Base-by-base conservation (phyloP, 2,113 vertebrate species). In the Alces alces region DNA sequence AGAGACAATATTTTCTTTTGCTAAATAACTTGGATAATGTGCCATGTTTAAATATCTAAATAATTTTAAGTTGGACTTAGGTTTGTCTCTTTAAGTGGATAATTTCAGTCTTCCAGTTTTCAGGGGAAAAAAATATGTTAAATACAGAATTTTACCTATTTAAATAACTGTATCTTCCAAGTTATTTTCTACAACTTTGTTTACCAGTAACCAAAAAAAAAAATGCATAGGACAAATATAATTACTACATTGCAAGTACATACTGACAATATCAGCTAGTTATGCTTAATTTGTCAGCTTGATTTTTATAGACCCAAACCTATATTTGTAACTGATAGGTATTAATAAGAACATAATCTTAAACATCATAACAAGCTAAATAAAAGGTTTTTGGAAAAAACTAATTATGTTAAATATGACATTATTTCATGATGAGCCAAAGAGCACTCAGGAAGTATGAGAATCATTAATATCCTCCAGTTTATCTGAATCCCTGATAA, bases 121-220 rank as follows among this genome's bases (percentile, higher is more conserved):
- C 13, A 92, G n/a, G 43, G n/a, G 9, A 60, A 70, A 83, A 83
- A 76, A 33, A 28, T 61, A 52, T 6, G 13, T 86, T 84, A 78
- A 87, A 54, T 78, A 73, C 21, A 89, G 50, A 94, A 73, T 89
- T 86, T 85, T 85, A 52, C 12, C 8, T 61, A 57, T 70, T 73
- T 82, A 92, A 47, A 58, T 89, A 80, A 88, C n/a, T 94, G 2
- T 79, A 1, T 82, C 27, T 91, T 52, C 36, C 45, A 85, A 54
- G 12, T 73, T 93, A 82, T 70, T 96, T 97, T 86, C 23, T 96
- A n/a, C 30, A 86, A n/a, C 79, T 90, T 95, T 94, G 28, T 96
- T 70, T 93, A 55, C 23, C 14, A 92, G 14, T 86, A 89, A 83
- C 39, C 28, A n/a, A 66, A n/a, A n/a, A 21, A n/a, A 95, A 94